Evolutionary conservation across 1,140 invertebrate species (phyloP), one percentile per base, ranked within the genome.

Genomic region (Globodera ellingtonae): DNA sequence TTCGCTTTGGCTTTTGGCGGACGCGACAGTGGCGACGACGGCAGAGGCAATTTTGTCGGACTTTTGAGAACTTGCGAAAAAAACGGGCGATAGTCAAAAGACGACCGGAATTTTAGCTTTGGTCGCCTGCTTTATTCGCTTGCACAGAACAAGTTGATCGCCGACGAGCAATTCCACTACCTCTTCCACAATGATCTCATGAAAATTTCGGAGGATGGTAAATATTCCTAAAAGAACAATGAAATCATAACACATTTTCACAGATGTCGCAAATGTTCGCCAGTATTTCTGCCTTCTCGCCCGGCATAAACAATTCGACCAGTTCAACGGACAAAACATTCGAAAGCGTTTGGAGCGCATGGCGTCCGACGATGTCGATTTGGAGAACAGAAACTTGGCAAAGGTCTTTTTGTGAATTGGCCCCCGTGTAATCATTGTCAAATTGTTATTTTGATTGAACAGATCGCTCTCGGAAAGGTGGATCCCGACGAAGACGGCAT

Each of bases 121-220:
- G 80, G 79, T 44, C 79, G 72, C 44, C 52, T 81, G 56, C 62
- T 81, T 18, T 50, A 79, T 50, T 44, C 72, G 50, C 44, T 81
- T 9, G 6, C 71, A 15, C 67, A 65, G 9, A 44, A 46, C 21
- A 50, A 69, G 44, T 10, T 56, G 13, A 18, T 81, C 6, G 21
- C 15, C 10, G 50, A 70, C 5, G 56, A 46, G 50, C 80, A 81
- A 71, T 81, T 81, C 44, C 71, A 59, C 24, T 76, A 72, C 65
- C 52, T 81, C n/a, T 81, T 81, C 21, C 77, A 35, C 72, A 21
- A 81, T 21, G 80, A 81, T 81, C 79, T 81, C 56, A 80, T 81
- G 66, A 44, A 56, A 6, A 52, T 81, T 8, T 81, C 80, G 35
- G 73, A 81, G 13, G 80, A 81, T 44, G 44, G 80, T 81, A 21